Percentiles rank a stretch among this genome's conserved stretches.
phyloP scores from a whole-genome alignment of 2,888 invertebrate genomes.

The Geotrupes spiniger region DNA sequence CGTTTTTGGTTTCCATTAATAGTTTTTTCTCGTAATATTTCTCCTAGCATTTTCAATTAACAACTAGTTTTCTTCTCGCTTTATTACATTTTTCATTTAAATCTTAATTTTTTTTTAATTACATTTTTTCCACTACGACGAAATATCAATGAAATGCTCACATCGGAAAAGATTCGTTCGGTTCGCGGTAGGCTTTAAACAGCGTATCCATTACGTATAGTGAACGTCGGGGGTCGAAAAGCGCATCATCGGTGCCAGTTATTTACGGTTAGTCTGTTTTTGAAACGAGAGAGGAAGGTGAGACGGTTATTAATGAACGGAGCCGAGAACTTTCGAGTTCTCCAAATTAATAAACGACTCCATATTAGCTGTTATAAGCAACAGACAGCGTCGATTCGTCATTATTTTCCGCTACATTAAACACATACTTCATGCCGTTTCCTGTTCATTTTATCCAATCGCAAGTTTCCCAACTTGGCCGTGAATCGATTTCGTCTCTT shows the following conservation, averaged over 20 bases:
- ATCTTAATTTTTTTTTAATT: too few species aligned
- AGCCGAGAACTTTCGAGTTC: conserved; percentile 43
- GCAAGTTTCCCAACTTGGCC: conserved; percentile 38
- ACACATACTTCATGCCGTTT: conserved; percentile 52
- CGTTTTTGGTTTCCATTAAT: too few species aligned
- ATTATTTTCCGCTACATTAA: conserved; percentile 55
- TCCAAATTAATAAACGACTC: conserved; percentile 53
- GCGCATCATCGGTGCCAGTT: conserved; percentile 45
- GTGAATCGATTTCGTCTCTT: conserved; percentile 23
- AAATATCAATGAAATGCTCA: too few species aligned
- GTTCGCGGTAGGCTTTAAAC: conserved; percentile 13
- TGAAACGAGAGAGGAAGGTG: conserved; percentile 47
- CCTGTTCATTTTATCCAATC: conserved; percentile 47
- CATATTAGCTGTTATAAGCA: conserved; percentile 53
- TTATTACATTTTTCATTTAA: too few species aligned
- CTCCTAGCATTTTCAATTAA: too few species aligned
- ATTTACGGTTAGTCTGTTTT: conserved; percentile 49
- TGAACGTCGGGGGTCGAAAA: conserved; percentile 12
- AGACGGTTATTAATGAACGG: conserved; percentile 51
- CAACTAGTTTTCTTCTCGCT: too few species aligned
- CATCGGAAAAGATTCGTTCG: too few species aligned
- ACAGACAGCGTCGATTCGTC: conserved; percentile 54
- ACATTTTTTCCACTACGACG: too few species aligned
- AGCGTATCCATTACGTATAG: too few species aligned
- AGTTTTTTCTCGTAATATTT: too few species aligned